Conservation (phyloP, 1,140 invertebrate species). For the Vanessa atalanta region DNA sequence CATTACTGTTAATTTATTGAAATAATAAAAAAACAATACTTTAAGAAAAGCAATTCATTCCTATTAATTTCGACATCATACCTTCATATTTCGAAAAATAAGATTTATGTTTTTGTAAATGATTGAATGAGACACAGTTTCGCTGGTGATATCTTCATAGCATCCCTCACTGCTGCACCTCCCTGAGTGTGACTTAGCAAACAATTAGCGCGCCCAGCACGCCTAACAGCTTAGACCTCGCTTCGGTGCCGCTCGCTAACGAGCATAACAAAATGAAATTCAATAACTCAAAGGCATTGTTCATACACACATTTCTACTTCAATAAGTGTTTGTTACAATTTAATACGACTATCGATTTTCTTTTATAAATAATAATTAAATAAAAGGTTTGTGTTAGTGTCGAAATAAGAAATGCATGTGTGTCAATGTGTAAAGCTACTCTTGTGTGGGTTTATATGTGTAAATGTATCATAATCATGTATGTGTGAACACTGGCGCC, state of each 20-base stretch:
- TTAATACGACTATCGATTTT: too few species aligned
- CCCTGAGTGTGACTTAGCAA: not conserved
- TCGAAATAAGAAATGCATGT: too few species aligned
- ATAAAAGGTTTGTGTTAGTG: too few species aligned
- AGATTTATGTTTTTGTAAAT: not conserved
- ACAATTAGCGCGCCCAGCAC: not conserved
- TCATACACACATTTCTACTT: too few species aligned
- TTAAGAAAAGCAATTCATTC: too few species aligned
- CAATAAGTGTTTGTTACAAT: too few species aligned
- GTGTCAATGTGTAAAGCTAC: too few species aligned
- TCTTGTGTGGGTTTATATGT: too few species aligned
- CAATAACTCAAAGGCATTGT: not conserved
- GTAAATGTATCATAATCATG: not conserved
- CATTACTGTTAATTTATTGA: too few species aligned
- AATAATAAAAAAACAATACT: too few species aligned
- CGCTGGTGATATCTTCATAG: not conserved
- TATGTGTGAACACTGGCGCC: not conserved
- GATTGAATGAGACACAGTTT: not conserved
- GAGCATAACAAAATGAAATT: not conserved
- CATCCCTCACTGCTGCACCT: not conserved
- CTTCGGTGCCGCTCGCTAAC: not conserved
- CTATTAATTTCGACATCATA: not conserved
- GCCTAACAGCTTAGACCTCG: constrained; percentile 2
- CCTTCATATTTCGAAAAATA: not conserved
- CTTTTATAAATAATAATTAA: too few species aligned